Conservation (phyloP, 2,797 vertebrate species). For the Periophthalmus magnuspinnatus region DNA sequence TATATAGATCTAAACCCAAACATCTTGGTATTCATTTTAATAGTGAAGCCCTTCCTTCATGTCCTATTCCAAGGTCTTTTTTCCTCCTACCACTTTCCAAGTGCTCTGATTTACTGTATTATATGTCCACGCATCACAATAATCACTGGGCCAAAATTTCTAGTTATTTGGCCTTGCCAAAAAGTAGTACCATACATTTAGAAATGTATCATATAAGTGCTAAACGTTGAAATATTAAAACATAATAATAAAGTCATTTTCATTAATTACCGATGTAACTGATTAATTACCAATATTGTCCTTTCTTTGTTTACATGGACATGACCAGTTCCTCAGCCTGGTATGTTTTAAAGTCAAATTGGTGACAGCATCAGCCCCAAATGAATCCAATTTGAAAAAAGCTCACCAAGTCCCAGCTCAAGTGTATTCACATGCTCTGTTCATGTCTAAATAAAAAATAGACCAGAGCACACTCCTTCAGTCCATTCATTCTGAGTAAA, state of each 20-base stretch:
- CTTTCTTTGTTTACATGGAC: not conserved
- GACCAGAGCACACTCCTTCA: slow-evolving; percentile 36
- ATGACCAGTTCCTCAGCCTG: not conserved
- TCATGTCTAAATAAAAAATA: slow-evolving; percentile 31
- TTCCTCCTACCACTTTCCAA: not conserved
- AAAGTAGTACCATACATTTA: not conserved
- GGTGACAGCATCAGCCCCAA: not conserved
- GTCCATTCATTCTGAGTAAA: slow-evolving; percentile 51
- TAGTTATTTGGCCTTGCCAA: not conserved
- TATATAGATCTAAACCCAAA: not conserved
- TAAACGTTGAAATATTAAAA: not conserved
- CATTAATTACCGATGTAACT: not conserved
- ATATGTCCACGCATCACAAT: not conserved
- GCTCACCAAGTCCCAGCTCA: slow-evolving; percentile 3
- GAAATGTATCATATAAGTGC: not conserved
- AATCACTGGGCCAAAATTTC: not conserved
- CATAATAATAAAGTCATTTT: not conserved
- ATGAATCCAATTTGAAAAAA: slow-evolving; percentile 6
- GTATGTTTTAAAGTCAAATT: not conserved
- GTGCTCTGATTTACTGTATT: not conserved
- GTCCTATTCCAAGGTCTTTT: slow-evolving; percentile 1
- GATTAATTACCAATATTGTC: not conserved
- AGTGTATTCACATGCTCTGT: slow-evolving; percentile 8
- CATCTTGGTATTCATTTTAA: not conserved
- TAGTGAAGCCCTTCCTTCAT: not conserved